phyloP scores from a whole-genome alignment of 2,888 invertebrate species.

The Ephialtes manifestator region DNA sequence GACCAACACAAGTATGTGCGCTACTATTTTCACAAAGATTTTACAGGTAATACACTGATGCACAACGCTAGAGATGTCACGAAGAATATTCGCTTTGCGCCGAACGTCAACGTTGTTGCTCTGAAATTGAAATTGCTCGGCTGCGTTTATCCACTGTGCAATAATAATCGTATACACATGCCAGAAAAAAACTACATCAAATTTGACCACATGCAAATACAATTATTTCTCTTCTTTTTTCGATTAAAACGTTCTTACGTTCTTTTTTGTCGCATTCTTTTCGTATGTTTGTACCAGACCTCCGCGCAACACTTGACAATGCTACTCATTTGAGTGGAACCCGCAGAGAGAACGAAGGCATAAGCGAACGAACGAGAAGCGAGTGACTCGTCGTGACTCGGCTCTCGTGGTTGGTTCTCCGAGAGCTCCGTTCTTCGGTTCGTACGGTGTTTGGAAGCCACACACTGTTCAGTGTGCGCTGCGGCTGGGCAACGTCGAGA shows the following conservation, averaged over 20 bases:
- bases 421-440: slow-evolving; percentile 49
- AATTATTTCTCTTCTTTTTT: background rate
- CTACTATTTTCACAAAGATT: slow-evolving; percentile 22
- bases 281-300: background rate
- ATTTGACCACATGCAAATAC: background rate
- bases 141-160: background rate
- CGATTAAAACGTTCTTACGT: background rate
- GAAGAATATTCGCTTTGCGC: background rate
- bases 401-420: slow-evolving; percentile 2
- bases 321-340: slow-evolving; percentile 14
- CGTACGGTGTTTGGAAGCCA: slow-evolving; percentile 62
- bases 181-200: background rate
- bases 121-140: background rate
- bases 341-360: background rate
- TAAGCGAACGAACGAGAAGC: background rate
- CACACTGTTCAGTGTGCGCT: slow-evolving; percentile 67
- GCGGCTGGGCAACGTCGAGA: slow-evolving; percentile 67
- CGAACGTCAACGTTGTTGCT: background rate
- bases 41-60: slow-evolving; percentile 18
- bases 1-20: slow-evolving; percentile 4
- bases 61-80: background rate
- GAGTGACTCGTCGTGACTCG: slow-evolving; percentile 53
- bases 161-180: background rate
- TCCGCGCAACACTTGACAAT: slow-evolving; percentile 1
- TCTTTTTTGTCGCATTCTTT: background rate